These are phyloP conservation scores for Anomalospiza imberbis DNA, from an alignment of 2,797 vertebrate species.

Conservation along the genomic window DNA sequence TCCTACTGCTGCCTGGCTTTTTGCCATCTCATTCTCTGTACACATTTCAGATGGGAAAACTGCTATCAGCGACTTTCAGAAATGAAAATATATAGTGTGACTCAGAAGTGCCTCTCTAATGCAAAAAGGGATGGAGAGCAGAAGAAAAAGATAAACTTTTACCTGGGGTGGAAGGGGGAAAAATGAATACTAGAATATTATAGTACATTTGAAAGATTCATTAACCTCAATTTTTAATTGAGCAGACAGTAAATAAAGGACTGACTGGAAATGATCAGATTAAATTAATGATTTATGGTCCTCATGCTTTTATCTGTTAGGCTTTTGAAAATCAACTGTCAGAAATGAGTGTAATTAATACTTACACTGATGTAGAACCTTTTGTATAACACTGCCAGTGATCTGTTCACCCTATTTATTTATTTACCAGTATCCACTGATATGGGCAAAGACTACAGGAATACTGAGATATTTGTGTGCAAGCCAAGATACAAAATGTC, in stretches of 20 bases:
- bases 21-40: not conserved
- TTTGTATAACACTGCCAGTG: not conserved
- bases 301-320: not conserved
- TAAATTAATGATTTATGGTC: not conserved
- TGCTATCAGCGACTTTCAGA: conserved; percentile 34
- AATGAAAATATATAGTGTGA: conserved; percentile 31
- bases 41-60: conserved; percentile 38
- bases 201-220: not conserved
- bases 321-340: not conserved
- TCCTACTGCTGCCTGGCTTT: conserved; percentile 1
- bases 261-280: not conserved
- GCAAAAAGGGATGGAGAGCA: not conserved
- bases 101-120: conserved; percentile 16
- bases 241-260: not conserved
- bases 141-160: not conserved
- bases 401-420: not conserved
- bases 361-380: not conserved
- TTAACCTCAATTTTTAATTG: conserved; percentile 28
- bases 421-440: not conserved
- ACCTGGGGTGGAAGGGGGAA: not conserved
- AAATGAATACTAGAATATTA: not conserved
- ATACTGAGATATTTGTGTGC: not conserved
- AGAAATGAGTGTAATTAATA: conserved; percentile 16
- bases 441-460: not conserved
- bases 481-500: not conserved